Base-by-base conservation (phyloP, 2,797 vertebrate genomes). In the Eremophila alpestris region DNA sequence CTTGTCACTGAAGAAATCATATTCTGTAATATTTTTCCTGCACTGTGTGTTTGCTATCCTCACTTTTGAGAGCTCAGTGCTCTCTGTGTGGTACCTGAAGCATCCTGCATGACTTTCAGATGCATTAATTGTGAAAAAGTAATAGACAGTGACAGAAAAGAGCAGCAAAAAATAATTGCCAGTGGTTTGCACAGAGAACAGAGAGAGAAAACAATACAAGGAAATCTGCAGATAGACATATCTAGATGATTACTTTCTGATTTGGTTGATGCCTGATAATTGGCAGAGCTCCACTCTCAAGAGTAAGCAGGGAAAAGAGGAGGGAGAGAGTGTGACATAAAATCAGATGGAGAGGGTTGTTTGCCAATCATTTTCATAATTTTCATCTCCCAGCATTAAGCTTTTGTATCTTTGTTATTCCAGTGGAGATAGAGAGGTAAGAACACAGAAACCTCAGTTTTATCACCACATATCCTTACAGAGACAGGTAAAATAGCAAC, bases 221-320 rank as follows among this genome's bases (percentile, higher is more conserved):
- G 10, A 89, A 87, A 76, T 26, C 45, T 87, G 43, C 56, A 81
- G 70, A 15, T 6, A 89, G 64, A 67, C 34, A 46, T 58, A 63
- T 51, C 40, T 88, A 1, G 0, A 3, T 76, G 60, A 95, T 90
- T 92, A 65, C 26, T 64, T 83, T 89, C 65, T 81, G 52, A 73
- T 95, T 84, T 49, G 6, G 22, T 56, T 85, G 75, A 74, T 95
- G 59, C 13, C 67, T 71, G 38, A 81, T 81, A 89, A 83, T 54
- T 93, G 77, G 49, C 78, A 92, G 74, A 69, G 26, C 41, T 76
- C 29, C 48, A 16, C 21, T 90, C 46, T 51, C 65, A 90, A 70
- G n/a, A 77, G 26, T 32, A 85, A 71, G 56, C 23, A 78, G 15
- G 26, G 43, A 30, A 83, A 89, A 86, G 18, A 83, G 27, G 29